A percentile compares a stretch with the other conserved stretches of the same genome.
Evolutionary conservation across 2,888 invertebrate species (phyloP).

Genomic region (Clostera curtula): DNA sequence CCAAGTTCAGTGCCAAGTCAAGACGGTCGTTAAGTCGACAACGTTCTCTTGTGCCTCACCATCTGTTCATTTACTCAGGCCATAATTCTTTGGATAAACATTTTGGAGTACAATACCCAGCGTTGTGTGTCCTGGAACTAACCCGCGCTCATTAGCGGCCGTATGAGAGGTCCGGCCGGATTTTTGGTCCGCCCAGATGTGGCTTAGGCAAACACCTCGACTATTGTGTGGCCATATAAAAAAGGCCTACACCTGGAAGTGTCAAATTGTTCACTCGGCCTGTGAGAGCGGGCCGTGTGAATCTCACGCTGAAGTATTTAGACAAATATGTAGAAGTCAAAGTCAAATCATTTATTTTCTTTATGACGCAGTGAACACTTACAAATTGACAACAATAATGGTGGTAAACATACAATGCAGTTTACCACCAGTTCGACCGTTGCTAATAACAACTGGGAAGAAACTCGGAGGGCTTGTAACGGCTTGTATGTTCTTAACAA

Average conservation of each 20-base stretch:
- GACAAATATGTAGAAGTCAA: slow-evolving; percentile 12
- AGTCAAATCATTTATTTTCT: slow-evolving; percentile 6
- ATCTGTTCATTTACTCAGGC: slow-evolving; percentile 49
- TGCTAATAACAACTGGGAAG: too few relatives aligned
- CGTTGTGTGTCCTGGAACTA: slow-evolving; percentile 27
- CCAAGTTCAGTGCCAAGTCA: slow-evolving; percentile 64
- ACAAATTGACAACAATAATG: too few relatives aligned
- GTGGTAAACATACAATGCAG: too few relatives aligned
- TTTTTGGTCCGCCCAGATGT: slow-evolving; percentile 70
- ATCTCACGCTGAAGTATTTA: slow-evolving; percentile 36
- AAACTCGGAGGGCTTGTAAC: too few relatives aligned
- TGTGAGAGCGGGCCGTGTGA: slow-evolving; percentile 63
- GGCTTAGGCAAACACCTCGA: slow-evolving; percentile 57
- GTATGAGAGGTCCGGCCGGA: slow-evolving; percentile 67
- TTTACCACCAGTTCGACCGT: too few relatives aligned
- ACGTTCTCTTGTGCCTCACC: slow-evolving; percentile 44
- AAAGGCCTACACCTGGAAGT: slow-evolving; percentile 73
- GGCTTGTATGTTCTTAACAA: too few relatives aligned
- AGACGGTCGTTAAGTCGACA: slow-evolving; percentile 47
- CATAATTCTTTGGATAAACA: slow-evolving; percentile 52
- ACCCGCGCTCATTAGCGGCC: slow-evolving; percentile 60
- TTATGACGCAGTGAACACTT: too few relatives aligned
- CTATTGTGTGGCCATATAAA: slow-evolving; percentile 59
- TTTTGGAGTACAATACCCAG: slow-evolving; percentile 36
- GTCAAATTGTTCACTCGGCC: slow-evolving; percentile 70